Conservation (phyloP, 2,113 vertebrate species). For the Aleadryas rufinucha region DNA sequence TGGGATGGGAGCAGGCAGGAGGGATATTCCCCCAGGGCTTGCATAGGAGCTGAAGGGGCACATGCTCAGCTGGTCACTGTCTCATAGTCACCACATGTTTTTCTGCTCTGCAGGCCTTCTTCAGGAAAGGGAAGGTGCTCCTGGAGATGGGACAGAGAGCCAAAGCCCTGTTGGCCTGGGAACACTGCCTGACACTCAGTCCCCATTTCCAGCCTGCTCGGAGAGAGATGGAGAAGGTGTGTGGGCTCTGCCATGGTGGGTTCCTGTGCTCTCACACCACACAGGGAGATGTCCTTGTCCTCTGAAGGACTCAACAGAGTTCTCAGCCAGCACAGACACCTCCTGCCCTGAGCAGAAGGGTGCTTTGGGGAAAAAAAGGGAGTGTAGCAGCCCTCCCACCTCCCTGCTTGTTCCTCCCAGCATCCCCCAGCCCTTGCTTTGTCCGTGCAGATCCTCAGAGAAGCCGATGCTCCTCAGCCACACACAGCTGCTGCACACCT, state of each 20-base stretch:
- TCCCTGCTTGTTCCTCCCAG: neutral
- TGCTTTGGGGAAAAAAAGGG: neutral
- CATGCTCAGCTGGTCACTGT: neutral
- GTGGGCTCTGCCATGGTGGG: rapidly evolving
- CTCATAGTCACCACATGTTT: neutral
- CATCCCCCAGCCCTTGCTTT: neutral
- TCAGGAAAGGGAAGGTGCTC: constrained; percentile 84
- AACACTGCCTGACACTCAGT: constrained; percentile 79
- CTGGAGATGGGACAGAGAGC: constrained; percentile 79
- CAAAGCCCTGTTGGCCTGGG: constrained; percentile 77
- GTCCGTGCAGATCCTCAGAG: neutral
- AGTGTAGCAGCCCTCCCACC: neutral
- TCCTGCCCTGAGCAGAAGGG: neutral
- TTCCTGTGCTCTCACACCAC: neutral
- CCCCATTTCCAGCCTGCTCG: constrained; percentile 72
- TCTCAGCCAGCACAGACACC: neutral
- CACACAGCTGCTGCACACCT: rapidly evolving
- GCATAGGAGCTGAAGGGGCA: neutral
- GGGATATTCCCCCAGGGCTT: neutral
- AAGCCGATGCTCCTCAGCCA: neutral
- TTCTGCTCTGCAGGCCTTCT: constrained; percentile 74
- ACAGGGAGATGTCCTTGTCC: neutral
- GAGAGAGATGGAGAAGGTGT: constrained; percentile 75
- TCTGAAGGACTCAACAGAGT: neutral
- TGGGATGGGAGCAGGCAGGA: neutral